Conservation (phyloP, 2,797 vertebrate species). For the Mormyrops boulengeri region DNA sequence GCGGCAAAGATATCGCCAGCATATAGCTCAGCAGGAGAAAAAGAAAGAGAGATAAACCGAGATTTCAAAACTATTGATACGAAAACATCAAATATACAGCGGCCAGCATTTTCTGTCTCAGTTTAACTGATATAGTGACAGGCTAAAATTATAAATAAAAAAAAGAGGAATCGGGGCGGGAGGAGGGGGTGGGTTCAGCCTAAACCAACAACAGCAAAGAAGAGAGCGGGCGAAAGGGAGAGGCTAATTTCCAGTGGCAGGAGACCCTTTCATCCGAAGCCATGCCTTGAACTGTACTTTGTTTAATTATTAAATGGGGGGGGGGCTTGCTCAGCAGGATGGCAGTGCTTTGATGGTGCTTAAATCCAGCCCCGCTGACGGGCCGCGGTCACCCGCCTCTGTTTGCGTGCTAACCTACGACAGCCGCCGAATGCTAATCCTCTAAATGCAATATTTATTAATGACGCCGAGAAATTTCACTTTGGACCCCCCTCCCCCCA, state of each 20-base stretch:
- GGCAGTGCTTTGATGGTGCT: slow-evolving; percentile 63
- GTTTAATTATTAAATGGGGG: slow-evolving; percentile 81
- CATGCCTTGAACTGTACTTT: slow-evolving; percentile 71
- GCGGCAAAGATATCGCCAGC: slow-evolving; percentile 43
- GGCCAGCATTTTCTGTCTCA: slow-evolving; percentile 41
- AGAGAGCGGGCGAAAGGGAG: slow-evolving; percentile 36
- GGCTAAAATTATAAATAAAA: slow-evolving; percentile 49
- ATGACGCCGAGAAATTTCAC: slow-evolving; percentile 45
- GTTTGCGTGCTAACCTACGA: slow-evolving; percentile 57
- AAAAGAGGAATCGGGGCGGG: slow-evolving; percentile 39
- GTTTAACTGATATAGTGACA: slow-evolving; percentile 58
- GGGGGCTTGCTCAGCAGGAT: slow-evolving; percentile 59
- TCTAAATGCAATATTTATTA: slow-evolving; percentile 47
- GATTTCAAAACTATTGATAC: slow-evolving; percentile 54
- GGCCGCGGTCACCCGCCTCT: slow-evolving; percentile 61
- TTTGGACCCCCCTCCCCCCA: slow-evolving; percentile 31
- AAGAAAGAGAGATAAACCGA: slow-evolving; percentile 45
- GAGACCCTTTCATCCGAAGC: slow-evolving; percentile 72
- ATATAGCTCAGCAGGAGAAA: slow-evolving; percentile 27
- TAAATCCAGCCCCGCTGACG: slow-evolving; percentile 74
- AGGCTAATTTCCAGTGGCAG: slow-evolving; percentile 74
- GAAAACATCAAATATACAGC: slow-evolving; percentile 48
- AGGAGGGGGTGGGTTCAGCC: slow-evolving; percentile 35
- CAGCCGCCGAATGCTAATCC: slow-evolving; percentile 57
- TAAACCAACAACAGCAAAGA: slow-evolving; percentile 53